Evolutionary conservation across 2,888 invertebrate species (phyloP).

Genomic region (Ornithoptera priamus): DNA sequence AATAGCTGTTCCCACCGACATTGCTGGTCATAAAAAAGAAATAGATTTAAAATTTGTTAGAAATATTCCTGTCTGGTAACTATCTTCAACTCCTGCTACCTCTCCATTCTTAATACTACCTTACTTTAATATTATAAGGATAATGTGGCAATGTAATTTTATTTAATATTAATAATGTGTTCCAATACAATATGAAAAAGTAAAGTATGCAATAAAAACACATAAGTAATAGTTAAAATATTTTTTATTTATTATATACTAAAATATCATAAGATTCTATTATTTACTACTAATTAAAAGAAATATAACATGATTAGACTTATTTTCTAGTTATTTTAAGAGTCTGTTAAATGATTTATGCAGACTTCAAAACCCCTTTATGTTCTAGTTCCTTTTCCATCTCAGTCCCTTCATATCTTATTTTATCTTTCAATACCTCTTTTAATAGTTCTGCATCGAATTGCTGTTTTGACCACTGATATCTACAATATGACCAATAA

Average conservation of each 20-base stretch:
- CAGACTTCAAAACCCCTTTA: conserved; percentile 66
- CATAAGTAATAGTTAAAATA: neutral
- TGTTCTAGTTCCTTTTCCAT: conserved; percentile 71
- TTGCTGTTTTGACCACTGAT: conserved; percentile 83
- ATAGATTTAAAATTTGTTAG: too few relatives aligned
- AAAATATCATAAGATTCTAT: neutral
- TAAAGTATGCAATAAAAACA: neutral
- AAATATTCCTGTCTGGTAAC: too few relatives aligned
- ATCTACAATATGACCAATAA: conserved; percentile 87
- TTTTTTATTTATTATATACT: neutral
- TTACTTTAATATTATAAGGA: too few relatives aligned
- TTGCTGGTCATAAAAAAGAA: too few relatives aligned
- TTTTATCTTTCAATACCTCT: conserved; percentile 81
- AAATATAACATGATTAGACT: neutral
- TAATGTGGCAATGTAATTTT: too few relatives aligned
- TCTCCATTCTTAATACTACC: too few relatives aligned
- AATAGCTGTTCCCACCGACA: too few relatives aligned
- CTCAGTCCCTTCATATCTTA: conserved; percentile 82
- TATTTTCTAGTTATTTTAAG: neutral
- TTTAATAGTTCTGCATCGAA: conserved; percentile 83
- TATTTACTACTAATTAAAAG: conserved; percentile 4
- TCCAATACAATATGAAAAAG: too few relatives aligned
- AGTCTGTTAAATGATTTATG: conserved; percentile 25
- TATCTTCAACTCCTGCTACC: too few relatives aligned
- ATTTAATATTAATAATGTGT: too few relatives aligned